Base-by-base conservation (phyloP, 2,113 vertebrate species). In the Uropsilus gracilis region DNA sequence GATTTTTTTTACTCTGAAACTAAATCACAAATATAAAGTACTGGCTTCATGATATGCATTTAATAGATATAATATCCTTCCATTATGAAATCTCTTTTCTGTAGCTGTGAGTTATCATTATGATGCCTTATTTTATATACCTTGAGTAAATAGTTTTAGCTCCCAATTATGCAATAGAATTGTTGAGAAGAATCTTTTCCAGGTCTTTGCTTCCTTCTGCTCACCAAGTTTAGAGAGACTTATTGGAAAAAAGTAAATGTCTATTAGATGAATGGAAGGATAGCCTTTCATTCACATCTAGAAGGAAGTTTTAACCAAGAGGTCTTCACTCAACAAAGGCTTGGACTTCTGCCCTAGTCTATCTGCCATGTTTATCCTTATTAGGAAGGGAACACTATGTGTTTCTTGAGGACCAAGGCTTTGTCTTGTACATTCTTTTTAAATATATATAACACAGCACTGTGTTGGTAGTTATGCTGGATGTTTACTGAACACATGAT, bases 401-500 rank as follows among this genome's bases (percentile, higher is more conserved):
- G 14, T 24, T 69, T 84, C 83, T 91, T 63, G 26, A 80, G 5
- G 77, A 37, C 44, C 39, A 82, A 68, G 20, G 14, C 2, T 24
- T 63, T 48, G 6, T 78, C 28, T 13, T 18, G 39, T 26, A 94
- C 46, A 44, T 37, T 53, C 90, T 64, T 75, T 61, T 53, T 16
- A n/a, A 73, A 30, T 39, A 2, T n/a, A 8, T 8, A 44, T 17
- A 88, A 8, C 4, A 53, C 3, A 90, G 2, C 9, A 87, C 30
- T 55, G 34, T 37, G 61, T 53, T 63, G 24, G 59, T 2, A 80
- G 28, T 46, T 13, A 66, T 34, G 50, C 0, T 71, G n/a, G 37
- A 14, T 57, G 14, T 77, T 89, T 68, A 7, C 3, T 73, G 86
- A 97, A 87, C 88, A 89, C 93, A 89, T 93, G 18, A 44, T 59